A percentile compares a stretch with the other conserved stretches of the same genome.
Conservation (phyloP, 1,140 invertebrate genomes). For the Euura lappo region DNA sequence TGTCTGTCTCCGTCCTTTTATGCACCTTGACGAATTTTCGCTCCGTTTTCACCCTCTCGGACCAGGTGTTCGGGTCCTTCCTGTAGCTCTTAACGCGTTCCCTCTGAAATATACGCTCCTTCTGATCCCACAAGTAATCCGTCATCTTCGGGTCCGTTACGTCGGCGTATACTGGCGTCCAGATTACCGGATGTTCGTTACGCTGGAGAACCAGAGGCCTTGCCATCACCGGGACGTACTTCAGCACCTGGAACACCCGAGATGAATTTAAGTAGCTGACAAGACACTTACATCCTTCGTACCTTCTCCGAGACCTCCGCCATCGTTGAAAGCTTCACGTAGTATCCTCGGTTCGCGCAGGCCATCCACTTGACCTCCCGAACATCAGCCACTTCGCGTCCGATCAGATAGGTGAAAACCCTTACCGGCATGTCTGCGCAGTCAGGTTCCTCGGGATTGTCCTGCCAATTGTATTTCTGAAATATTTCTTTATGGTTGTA, state of each 20-base stretch:
- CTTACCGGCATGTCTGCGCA: conserved; percentile 82
- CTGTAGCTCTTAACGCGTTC: conserved; percentile 70
- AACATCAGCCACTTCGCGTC: conserved; percentile 83
- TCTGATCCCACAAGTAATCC: conserved; percentile 86
- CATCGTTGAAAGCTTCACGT: conserved; percentile 89
- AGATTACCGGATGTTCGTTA: conserved; percentile 80
- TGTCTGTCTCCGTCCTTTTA: conserved; percentile 58
- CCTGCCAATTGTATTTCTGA: conserved; percentile 83
- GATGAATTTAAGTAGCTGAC: not conserved
- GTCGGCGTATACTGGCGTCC: conserved; percentile 93
- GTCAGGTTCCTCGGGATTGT: conserved; percentile 74
- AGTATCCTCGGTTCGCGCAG: conserved; percentile 93
- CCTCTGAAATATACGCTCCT: conserved; percentile 79
- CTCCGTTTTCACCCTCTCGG: conserved; percentile 64
- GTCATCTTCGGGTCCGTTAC: conserved; percentile 87
- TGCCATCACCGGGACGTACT: conserved; percentile 91
- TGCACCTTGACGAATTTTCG: conserved; percentile 59
- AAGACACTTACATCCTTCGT: not conserved
- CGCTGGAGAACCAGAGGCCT: conserved; percentile 82
- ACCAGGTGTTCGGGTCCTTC: conserved; percentile 62
- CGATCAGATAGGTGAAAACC: conserved; percentile 98
- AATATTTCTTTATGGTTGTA: conserved; percentile 93
- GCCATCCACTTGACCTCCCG: conserved; percentile 95
- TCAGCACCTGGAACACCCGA: conserved; percentile 68
- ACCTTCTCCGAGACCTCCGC: conserved; percentile 92